phyloP scores from a whole-genome alignment of 2,113 vertebrate species.

The Caloenas nicobarica region DNA sequence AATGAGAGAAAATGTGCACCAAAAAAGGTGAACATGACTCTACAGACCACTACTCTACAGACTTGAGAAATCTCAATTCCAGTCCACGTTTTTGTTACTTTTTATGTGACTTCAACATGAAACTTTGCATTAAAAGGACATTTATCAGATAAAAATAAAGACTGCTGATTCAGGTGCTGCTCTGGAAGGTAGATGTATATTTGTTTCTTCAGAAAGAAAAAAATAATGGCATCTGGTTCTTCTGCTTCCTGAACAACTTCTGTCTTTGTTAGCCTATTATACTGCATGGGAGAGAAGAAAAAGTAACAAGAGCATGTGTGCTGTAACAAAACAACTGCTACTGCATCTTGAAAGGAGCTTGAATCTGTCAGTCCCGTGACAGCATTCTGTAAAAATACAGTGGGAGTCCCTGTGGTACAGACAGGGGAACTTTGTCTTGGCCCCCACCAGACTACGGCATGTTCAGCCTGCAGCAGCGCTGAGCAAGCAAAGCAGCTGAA shows the following conservation, averaged over 20 bases:
- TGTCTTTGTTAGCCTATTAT: neutral
- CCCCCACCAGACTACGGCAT: neutral
- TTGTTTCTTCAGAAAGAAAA: neutral
- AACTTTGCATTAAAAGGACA: neutral
- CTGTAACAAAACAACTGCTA: neutral
- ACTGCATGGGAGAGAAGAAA: neutral
- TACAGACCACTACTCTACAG: neutral
- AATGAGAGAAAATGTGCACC: neutral
- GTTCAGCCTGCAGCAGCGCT: neutral
- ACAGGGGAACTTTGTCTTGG: neutral
- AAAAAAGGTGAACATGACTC: neutral
- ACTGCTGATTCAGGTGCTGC: neutral
- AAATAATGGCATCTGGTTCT: neutral
- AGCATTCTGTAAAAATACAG: neutral
- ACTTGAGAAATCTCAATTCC: neutral
- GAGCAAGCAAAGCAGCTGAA: neutral
- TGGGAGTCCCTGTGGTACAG: neutral
- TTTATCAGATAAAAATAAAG: neutral
- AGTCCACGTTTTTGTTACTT: neutral
- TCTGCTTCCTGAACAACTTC: neutral
- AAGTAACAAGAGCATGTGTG: fast-evolving
- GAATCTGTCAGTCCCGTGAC: neutral
- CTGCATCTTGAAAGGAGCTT: neutral
- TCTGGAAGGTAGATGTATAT: neutral
- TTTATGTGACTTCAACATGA: neutral